Evolutionary conservation across 2,888 invertebrate genomes (phyloP).

Genomic region (Apodemia hepburni): DNA sequence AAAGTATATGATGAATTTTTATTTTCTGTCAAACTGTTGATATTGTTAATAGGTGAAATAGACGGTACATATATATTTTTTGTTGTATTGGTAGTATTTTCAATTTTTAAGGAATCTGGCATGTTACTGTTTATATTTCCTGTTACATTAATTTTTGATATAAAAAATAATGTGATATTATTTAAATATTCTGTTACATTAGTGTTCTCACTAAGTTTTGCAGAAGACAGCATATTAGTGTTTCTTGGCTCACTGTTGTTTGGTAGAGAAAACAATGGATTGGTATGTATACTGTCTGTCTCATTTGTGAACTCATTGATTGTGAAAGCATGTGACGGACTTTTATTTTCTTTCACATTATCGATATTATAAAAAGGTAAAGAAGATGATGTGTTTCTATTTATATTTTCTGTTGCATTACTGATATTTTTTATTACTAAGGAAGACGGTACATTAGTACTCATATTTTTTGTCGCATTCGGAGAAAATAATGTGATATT

Average conservation of each 20-base stretch:
- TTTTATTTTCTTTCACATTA: not conserved
- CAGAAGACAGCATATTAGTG: too few species aligned
- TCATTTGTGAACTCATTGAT: too few species aligned
- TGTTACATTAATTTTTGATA: not conserved
- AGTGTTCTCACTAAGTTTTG: not conserved
- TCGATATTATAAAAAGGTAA: too few species aligned
- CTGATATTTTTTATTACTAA: not conserved
- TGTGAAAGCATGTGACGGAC: too few species aligned
- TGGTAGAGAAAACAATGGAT: too few species aligned
- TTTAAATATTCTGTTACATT: not conserved
- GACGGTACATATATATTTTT: not conserved
- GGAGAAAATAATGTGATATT: not conserved
- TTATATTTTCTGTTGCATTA: not conserved
- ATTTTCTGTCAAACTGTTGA: not conserved
- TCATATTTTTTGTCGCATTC: not conserved
- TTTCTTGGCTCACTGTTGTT: not conserved
- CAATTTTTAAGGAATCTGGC: not conserved
- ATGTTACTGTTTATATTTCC: not conserved
- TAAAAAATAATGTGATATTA: not conserved
- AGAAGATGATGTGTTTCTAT: not conserved
- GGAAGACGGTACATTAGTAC: not conserved
- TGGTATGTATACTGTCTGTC: too few species aligned
- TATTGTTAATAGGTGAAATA: too few species aligned
- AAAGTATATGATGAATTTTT: too few species aligned
- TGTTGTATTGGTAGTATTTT: not conserved